A percentile compares a stretch with the other conserved stretches of the same genome.
Conservation (phyloP, 2,113 vertebrate species). For the Archilochus colubris region DNA sequence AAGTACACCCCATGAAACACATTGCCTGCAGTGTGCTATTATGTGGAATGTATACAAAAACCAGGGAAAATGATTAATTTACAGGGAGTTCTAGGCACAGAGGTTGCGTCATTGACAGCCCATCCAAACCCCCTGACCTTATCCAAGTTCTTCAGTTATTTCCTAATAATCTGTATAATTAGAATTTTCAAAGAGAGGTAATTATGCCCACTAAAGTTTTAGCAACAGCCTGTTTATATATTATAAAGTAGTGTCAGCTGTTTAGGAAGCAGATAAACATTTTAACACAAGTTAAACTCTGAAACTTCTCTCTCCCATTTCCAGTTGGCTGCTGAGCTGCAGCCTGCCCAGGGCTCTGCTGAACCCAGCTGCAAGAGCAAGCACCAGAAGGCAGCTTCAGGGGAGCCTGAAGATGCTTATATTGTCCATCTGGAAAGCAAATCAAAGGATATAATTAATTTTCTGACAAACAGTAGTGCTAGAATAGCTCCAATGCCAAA, state of each 20-base stretch:
- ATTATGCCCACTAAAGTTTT: constrained; percentile 41
- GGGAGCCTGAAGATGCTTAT: not conserved
- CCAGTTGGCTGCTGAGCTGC: not conserved
- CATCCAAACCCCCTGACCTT: constrained; percentile 21
- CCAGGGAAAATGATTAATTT: constrained; percentile 3
- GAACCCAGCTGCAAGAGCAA: not conserved
- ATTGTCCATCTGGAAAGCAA: constrained; percentile 22
- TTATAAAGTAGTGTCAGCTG: not conserved
- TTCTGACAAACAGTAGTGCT: not conserved
- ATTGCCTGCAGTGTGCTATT: not conserved
- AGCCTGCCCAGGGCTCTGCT: not conserved
- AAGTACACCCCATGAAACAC: not conserved
- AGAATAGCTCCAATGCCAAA: not conserved
- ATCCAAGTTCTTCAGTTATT: constrained; percentile 37
- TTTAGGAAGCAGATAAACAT: constrained; percentile 16
- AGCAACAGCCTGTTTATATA: constrained; percentile 18
- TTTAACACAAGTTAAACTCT: not conserved
- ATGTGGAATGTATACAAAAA: not conserved
- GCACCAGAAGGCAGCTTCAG: constrained; percentile 1
- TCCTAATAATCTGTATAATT: constrained; percentile 44
- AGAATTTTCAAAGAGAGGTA: not conserved
- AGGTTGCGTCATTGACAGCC: constrained; percentile 13
- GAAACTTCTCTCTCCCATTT: not conserved
- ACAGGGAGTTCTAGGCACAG: not conserved
- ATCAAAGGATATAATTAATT: not conserved